Evolutionary conservation across 2,113 vertebrate genomes (phyloP).

Genomic region (Gila orcuttii): DNA sequence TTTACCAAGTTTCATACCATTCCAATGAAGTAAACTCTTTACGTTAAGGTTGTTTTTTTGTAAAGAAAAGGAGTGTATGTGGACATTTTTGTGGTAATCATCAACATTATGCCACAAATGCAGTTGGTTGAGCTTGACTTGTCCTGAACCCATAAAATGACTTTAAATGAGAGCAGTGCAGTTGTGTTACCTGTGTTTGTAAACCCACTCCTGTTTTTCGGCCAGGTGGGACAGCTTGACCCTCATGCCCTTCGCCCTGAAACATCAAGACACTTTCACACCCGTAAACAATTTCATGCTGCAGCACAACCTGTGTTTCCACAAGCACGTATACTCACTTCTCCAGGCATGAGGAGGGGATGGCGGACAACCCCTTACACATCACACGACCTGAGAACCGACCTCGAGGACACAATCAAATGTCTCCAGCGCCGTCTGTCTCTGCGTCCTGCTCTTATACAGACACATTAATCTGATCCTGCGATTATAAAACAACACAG

Average conservation of each 20-base stretch:
- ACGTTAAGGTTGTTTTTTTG: neutral
- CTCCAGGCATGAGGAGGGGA: constrained; percentile 75
- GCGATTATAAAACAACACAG: constrained; percentile 37
- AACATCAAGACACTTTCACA: constrained; percentile 48
- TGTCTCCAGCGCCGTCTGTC: neutral
- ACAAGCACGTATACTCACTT: constrained; percentile 62
- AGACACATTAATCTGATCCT: constrained; percentile 43
- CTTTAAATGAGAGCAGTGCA: neutral
- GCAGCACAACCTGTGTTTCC: neutral
- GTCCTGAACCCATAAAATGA: neutral
- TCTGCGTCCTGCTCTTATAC: constrained; percentile 57
- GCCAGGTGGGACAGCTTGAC: constrained; percentile 72
- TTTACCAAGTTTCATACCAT: too few relatives aligned
- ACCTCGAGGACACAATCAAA: neutral
- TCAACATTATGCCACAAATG: neutral
- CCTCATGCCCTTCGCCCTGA: constrained; percentile 75
- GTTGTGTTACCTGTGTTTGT: constrained; percentile 67
- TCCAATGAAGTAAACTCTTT: too few relatives aligned
- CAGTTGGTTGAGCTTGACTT: neutral
- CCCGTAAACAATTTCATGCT: neutral
- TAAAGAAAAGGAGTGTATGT: neutral
- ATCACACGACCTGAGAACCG: constrained; percentile 51
- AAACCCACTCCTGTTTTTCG: constrained; percentile 61
- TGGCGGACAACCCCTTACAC: constrained; percentile 73
- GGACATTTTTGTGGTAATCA: neutral